Percentiles rank a stretch among this genome's conserved stretches.
Evolutionary conservation across 2,113 vertebrate species (phyloP).

Genomic region (Macquaria ambigua): DNA sequence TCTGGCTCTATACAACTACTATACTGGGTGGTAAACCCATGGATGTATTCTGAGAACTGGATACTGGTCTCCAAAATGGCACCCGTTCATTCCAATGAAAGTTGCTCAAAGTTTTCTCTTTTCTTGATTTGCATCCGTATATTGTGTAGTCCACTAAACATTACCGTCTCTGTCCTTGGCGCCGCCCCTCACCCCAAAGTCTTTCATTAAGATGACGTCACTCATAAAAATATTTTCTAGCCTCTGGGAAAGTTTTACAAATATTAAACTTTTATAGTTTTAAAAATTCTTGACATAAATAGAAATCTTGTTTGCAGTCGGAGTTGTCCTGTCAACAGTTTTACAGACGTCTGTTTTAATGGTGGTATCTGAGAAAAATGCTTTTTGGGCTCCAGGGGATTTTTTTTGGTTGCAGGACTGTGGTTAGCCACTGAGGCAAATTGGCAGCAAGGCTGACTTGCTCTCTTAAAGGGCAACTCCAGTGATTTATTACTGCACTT

Average conservation of each 20-base stretch:
- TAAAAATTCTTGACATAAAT: neutral
- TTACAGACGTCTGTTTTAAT: neutral
- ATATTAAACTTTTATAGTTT: neutral
- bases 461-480: constrained; percentile 4
- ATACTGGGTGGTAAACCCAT: neutral
- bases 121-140: neutral
- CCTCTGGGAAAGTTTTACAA: neutral
- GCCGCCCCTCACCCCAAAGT: too few species aligned
- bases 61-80: neutral
- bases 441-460: neutral
- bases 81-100: neutral
- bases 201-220: neutral
- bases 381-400: neutral
- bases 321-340: constrained; percentile 4
- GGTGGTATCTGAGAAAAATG: constrained; percentile 24
- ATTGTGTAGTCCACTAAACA: neutral
- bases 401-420: neutral
- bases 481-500: neutral
- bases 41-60: neutral
- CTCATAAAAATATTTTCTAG: neutral
- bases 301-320: neutral
- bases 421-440: neutral
- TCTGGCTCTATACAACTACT: neutral
- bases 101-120: neutral
- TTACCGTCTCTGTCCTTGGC: neutral